Conservation (phyloP, 2,113 vertebrate genomes). For the Panthera uncia region DNA sequence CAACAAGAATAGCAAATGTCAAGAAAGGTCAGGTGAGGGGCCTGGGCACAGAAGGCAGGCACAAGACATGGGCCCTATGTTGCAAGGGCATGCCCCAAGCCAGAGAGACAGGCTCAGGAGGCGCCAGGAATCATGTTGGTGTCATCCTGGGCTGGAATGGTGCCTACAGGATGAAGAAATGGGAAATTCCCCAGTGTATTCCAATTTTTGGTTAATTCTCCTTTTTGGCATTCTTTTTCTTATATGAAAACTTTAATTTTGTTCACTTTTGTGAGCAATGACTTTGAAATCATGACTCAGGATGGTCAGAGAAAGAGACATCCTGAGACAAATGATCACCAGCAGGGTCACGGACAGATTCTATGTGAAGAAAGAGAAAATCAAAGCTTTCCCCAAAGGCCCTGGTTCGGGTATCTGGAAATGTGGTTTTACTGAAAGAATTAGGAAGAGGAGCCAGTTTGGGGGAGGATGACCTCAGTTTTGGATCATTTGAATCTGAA, state of each 20-base stretch:
- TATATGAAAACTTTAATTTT: neutral
- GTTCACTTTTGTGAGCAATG: neutral
- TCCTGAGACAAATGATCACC: neutral
- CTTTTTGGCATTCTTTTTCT: constrained; percentile 30
- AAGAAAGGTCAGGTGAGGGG: neutral
- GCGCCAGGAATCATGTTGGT: rapidly evolving
- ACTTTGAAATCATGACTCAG: constrained; percentile 38
- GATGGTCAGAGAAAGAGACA: neutral
- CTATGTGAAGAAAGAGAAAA: neutral
- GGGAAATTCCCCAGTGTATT: neutral
- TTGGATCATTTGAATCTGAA: neutral
- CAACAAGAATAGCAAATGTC: neutral
- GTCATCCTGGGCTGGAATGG: neutral
- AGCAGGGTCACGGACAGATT: neutral
- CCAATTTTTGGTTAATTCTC: neutral
- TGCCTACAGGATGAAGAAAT: neutral
- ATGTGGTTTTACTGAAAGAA: neutral
- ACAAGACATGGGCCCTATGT: no score
- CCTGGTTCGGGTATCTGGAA: neutral
- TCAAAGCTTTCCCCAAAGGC: neutral
- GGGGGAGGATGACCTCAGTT: constrained; percentile 31
- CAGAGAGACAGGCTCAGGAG: neutral
- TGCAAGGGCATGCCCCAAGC: rapidly evolving
- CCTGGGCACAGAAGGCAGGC: neutral
- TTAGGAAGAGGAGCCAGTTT: neutral